Conservation (phyloP, 2,888 invertebrate species). For the Ptychoptera contaminata region DNA sequence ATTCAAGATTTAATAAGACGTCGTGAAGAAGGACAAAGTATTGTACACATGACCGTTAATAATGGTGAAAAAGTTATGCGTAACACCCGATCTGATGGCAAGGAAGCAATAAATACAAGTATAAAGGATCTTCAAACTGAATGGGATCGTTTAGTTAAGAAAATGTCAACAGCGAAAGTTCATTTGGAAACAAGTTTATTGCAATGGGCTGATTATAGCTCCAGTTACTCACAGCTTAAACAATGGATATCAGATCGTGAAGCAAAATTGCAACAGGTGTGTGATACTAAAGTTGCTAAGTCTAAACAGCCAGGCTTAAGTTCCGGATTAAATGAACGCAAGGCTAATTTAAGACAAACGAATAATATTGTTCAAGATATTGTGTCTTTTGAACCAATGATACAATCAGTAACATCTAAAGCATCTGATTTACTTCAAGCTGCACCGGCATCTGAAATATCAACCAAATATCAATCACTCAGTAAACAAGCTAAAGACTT, state of each 20-base stretch:
- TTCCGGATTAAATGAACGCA: conserved; percentile 66
- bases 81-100: conserved; percentile 77
- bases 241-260: conserved; percentile 92
- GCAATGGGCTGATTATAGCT: conserved; percentile 94
- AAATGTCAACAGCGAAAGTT: conserved; percentile 82
- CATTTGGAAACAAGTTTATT: conserved; percentile 76
- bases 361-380: conserved; percentile 94
- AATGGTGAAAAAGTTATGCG: conserved; percentile 80
- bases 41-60: conserved; percentile 74
- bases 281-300: conserved; percentile 66
- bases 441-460: conserved; percentile 81
- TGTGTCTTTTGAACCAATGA: conserved; percentile 92
- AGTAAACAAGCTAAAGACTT: conserved; percentile 82
- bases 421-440: conserved; percentile 84
- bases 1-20: conserved; percentile 65
- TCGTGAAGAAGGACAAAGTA: conserved; percentile 73
- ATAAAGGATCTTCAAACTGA: conserved; percentile 80
- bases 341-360: conserved; percentile 77
- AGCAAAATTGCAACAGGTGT: conserved; percentile 79
- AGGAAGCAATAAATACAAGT: conserved; percentile 72
- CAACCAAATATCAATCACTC: conserved; percentile 75
- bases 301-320: conserved; percentile 65
- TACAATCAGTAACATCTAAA: conserved; percentile 85
- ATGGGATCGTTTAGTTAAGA: conserved; percentile 82
- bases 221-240: conserved; percentile 79